phyloP scores from a whole-genome alignment of 2,113 vertebrate genomes.

The Elachura formosa region DNA sequence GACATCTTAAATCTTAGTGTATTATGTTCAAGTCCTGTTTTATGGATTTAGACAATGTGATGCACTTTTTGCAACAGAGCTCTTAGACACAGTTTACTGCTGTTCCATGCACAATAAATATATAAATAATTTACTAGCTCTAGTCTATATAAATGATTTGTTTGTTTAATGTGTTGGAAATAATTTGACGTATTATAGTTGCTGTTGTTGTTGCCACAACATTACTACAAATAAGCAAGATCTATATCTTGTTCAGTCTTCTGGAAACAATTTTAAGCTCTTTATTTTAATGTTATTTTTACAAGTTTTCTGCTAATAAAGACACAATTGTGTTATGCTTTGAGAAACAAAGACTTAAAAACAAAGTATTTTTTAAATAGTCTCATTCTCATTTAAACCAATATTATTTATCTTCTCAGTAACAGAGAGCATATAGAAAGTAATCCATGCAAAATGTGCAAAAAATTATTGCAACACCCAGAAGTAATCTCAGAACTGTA shows the following conservation, averaged over 20 bases:
- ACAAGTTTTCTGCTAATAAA: not conserved
- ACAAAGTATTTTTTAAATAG: not conserved
- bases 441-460: not conserved
- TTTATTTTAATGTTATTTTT: not conserved
- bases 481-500: not conserved
- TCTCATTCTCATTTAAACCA: not conserved
- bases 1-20: not conserved
- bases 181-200: conserved; percentile 60
- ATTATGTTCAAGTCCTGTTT: conserved; percentile 9
- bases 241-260: conserved; percentile 33
- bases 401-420: not conserved
- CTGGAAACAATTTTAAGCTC: conserved; percentile 20
- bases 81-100: conserved; percentile 53
- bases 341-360: not conserved
- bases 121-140: conserved; percentile 62
- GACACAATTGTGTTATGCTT: not conserved
- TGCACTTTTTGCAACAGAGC: conserved; percentile 10
- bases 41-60: conserved; percentile 30
- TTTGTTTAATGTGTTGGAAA: conserved; percentile 70
- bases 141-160: conserved; percentile 66
- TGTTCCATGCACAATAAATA: conserved; percentile 32
- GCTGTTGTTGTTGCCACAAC: conserved; percentile 32
- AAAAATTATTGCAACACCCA: fast-evolving
- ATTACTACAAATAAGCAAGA: conserved; percentile 47
- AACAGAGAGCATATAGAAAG: not conserved